These are phyloP conservation scores for Magallana nippona DNA, from an alignment of 2,888 invertebrate genomes.

Conservation along the genomic window DNA sequence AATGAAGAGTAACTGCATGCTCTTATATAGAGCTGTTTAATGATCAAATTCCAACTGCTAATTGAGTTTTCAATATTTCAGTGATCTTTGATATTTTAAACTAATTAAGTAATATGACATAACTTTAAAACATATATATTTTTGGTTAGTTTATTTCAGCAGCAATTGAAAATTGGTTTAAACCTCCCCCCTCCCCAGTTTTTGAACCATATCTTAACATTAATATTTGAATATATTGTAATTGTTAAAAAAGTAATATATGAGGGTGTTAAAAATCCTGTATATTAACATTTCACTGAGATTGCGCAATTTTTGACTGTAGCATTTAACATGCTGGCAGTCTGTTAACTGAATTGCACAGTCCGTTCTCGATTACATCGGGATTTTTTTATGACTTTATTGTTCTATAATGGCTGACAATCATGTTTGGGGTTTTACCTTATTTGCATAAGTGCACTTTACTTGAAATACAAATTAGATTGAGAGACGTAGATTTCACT, in stretches of 20 bases:
- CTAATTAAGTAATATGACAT: too few species aligned
- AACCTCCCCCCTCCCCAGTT: too few species aligned
- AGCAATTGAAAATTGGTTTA: background rate
- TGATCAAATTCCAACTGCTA: too few species aligned
- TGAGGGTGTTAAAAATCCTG: too few species aligned
- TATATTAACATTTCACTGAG: background rate
- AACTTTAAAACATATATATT: too few species aligned
- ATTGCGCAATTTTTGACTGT: background rate
- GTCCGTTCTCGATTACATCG: background rate
- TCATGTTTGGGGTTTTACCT: conserved; percentile 21
- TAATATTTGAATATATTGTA: too few species aligned
- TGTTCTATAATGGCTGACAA: conserved; percentile 7
- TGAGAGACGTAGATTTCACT: conserved; percentile 5
- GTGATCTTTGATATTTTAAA: too few species aligned
- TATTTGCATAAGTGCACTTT: conserved; percentile 32
- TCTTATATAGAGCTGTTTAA: too few species aligned
- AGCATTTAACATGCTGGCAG: background rate
- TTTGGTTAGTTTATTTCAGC: background rate
- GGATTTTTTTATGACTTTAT: conserved; percentile 14
- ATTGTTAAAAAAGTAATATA: too few species aligned
- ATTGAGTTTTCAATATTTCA: too few species aligned
- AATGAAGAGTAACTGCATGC: too few species aligned
- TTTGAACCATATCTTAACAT: too few species aligned
- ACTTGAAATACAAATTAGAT: conserved; percentile 32
- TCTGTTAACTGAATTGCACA: background rate